Percentiles rank a stretch among this genome's conserved stretches.
phyloP scores from a whole-genome alignment of 2,888 invertebrate genomes.

The Erebia aethiops region DNA sequence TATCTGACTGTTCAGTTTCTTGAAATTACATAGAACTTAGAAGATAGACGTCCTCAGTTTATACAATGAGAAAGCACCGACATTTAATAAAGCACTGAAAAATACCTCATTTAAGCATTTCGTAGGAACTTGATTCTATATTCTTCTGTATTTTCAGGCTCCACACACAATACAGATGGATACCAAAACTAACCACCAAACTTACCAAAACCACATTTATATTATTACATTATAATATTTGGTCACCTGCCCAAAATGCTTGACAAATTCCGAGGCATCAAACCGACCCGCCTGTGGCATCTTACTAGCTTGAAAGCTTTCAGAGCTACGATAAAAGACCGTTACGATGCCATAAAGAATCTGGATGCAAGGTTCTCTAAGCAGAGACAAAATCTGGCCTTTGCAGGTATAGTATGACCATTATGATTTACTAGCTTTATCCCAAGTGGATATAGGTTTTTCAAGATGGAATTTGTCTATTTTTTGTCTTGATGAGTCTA shows the following conservation, averaged over 20 bases:
- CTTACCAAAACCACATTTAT: not conserved
- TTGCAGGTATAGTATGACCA: constrained; percentile 32
- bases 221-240: not conserved
- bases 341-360: constrained; percentile 35
- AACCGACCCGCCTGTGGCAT: constrained; percentile 63
- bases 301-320: constrained; percentile 54
- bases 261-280: constrained; percentile 48
- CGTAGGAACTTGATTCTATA: not conserved
- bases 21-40: too few species aligned
- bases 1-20: too few species aligned
- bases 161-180: not conserved
- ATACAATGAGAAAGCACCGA: too few species aligned
- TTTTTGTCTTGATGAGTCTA: too few species aligned
- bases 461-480: too few species aligned
- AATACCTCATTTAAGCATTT: too few species aligned
- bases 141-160: constrained; percentile 1
- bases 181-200: not conserved
- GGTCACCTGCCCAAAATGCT: constrained; percentile 25
- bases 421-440: not conserved
- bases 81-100: too few species aligned
- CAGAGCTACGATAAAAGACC: constrained; percentile 44
- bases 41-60: too few species aligned
- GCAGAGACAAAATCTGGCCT: constrained; percentile 39
- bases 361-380: constrained; percentile 37
- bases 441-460: too few species aligned